phyloP scores from a whole-genome alignment of 2,113 vertebrate genomes.

The Elephas maximus region DNA sequence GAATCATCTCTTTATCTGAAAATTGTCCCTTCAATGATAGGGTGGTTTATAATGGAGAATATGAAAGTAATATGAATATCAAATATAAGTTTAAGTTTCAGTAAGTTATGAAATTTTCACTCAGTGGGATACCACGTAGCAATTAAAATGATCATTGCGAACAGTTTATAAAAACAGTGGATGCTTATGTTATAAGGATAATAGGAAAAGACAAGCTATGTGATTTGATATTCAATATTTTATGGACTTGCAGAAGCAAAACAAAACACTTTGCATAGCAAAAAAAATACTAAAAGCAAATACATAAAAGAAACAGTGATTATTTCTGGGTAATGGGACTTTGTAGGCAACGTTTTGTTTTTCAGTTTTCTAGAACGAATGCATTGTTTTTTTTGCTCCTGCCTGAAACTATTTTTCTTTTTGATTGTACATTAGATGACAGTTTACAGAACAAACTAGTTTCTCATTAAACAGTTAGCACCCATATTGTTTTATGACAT shows the following conservation, averaged over 20 bases:
- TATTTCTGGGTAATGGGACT: not conserved
- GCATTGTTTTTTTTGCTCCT: not conserved
- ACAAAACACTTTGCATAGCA: not conserved
- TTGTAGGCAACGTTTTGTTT: not conserved
- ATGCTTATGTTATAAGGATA: not conserved
- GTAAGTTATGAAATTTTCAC: constrained; percentile 8
- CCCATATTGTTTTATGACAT: too few species aligned
- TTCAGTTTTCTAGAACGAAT: not conserved
- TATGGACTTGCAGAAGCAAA: not conserved
- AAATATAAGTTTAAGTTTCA: not conserved
- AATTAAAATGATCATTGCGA: constrained; percentile 7
- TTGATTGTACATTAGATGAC: too few species aligned
- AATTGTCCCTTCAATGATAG: not conserved
- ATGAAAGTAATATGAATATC: not conserved
- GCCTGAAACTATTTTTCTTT: too few species aligned
- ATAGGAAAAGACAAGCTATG: not conserved
- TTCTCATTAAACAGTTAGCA: too few species aligned
- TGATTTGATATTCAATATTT: not conserved
- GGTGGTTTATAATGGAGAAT: not conserved
- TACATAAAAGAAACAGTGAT: not conserved
- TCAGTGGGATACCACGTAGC: not conserved
- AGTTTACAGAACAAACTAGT: too few species aligned
- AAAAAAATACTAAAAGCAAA: not conserved
- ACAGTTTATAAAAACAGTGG: not conserved
- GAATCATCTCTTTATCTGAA: not conserved